Base-by-base conservation (phyloP, 2,888 invertebrate genomes). In the Drosophila stalkeri region DNA sequence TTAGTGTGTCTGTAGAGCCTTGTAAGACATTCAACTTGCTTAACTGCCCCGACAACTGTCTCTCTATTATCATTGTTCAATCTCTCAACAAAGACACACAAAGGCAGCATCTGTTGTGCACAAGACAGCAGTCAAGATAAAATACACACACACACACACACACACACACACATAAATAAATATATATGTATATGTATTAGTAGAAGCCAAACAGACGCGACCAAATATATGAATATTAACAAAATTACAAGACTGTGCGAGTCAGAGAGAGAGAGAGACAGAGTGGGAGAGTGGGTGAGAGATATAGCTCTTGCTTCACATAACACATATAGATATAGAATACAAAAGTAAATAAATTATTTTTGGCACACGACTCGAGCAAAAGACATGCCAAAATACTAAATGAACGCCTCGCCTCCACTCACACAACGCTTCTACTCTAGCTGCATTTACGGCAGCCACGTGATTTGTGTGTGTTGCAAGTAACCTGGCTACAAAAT, bases 311-410 rank as follows among this genome's bases (percentile, higher is more conserved):
- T 11, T 14, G 54, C 8, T 23, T 37, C 20, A 23, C 27, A 39
- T 33, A 35, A 35, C 11, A 52, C 49, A 31, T 52, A 18, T 56
- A 49, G 27, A 27, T 47, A 52, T 61, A 57, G 67, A 70, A 62
- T 72, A 76, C 62, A 71, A 76, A 73, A 75, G 72, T 69, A 80
- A 73, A 78, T 85, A 72, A 80, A 80, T 79, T 80, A 75, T 81
- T 82, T 81, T 84, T 85, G 82, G 85, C 81, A 74, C 81, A 85
- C 79, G 82, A 75, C 82, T 67, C 43, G 67, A n/a, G 41, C 54
- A 57, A 76, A 72, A 51, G 54, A 46, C 49, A 72, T 62, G 69
- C 70, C 55, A 73, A 70, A 56, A 43, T 27, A 31, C 41, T 23
- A 66, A 56, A 52, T 55, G 35, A 62, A 55, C 55, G 72, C 55